These are phyloP conservation scores for Chrysemys picta DNA, from an alignment of 2,113 vertebrate genomes.

Conservation along the genomic window DNA sequence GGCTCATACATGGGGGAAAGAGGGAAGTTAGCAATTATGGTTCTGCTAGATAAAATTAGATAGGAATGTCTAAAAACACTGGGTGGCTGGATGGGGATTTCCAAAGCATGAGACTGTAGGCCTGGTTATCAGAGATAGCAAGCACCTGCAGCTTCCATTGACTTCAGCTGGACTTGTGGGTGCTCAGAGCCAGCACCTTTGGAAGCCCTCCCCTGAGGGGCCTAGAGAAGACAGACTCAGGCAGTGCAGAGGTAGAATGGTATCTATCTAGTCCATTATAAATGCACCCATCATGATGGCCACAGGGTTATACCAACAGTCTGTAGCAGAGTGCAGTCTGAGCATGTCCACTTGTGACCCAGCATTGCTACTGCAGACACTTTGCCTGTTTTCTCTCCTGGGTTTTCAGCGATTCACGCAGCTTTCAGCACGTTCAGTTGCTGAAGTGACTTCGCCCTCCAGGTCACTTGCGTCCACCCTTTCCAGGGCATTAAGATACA, in stretches of 20 bases:
- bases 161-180: neutral
- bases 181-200: neutral
- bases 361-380: neutral
- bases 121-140: neutral
- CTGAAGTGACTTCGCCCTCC: neutral
- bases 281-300: neutral
- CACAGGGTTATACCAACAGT: neutral
- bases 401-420: neutral
- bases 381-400: neutral
- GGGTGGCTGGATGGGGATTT: neutral
- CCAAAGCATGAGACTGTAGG: neutral
- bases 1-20: neutral
- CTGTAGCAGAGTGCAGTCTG: neutral
- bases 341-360: neutral
- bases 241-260: neutral
- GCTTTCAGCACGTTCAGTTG: neutral
- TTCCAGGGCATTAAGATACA: neutral
- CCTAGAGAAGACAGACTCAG: neutral
- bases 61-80: neutral
- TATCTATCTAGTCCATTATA: neutral
- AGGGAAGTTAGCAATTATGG: neutral
- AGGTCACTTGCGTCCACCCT: neutral
- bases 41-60: neutral
- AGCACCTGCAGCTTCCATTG: neutral
- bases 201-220: neutral